Percentiles rank a stretch among this genome's conserved stretches.
Conservation (phyloP, 2,888 invertebrate species). For the Norana najaformis region DNA sequence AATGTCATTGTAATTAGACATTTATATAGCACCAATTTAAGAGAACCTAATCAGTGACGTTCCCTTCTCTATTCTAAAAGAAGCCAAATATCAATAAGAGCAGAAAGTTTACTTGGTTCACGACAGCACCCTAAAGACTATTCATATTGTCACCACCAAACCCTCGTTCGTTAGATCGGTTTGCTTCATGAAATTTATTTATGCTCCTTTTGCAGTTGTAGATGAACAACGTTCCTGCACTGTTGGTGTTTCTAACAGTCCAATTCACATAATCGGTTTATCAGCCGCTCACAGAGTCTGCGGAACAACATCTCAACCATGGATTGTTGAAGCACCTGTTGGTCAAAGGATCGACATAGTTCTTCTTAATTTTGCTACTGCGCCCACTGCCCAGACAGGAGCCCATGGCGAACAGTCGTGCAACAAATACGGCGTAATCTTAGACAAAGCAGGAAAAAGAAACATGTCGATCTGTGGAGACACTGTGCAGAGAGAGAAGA, state of each 20-base stretch:
- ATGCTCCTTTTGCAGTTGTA: background rate
- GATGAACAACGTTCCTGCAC: background rate
- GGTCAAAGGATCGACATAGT: conserved; percentile 23
- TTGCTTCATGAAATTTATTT: background rate
- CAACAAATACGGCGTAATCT: background rate
- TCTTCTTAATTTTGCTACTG: background rate
- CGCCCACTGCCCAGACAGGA: background rate
- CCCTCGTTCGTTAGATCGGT: background rate
- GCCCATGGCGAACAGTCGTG: background rate
- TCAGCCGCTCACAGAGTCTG: background rate
- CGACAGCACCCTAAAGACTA: too few species aligned
- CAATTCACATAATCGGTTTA: background rate
- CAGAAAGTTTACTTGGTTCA: too few species aligned
- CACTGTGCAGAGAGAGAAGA: background rate
- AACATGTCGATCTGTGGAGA: background rate
- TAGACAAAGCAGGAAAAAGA: background rate
- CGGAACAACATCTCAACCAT: conserved; percentile 22
- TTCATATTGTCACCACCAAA: background rate
- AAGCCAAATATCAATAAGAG: too few species aligned
- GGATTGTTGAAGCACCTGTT: conserved; percentile 19
- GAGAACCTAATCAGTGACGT: too few species aligned
- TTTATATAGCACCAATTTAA: too few species aligned
- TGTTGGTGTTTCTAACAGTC: background rate
- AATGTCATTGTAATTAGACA: too few species aligned
- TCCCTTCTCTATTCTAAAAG: too few species aligned